Conservation (phyloP, 2,113 vertebrate species). For the Lanius collurio region DNA sequence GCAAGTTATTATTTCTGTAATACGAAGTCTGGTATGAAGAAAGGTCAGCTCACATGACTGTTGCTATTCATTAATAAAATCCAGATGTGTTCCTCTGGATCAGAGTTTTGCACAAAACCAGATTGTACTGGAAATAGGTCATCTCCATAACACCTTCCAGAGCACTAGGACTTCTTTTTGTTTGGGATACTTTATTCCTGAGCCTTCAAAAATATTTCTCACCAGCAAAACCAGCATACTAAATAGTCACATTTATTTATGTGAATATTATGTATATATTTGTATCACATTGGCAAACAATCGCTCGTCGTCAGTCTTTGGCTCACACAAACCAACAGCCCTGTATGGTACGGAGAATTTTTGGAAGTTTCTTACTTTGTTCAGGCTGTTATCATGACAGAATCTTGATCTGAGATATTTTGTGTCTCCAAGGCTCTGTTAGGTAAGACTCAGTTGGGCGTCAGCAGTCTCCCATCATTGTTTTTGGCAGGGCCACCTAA, state of each 20-base stretch:
- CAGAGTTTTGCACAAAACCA: not conserved
- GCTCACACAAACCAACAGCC: not conserved
- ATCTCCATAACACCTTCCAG: not conserved
- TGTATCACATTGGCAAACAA: not conserved
- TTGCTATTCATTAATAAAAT: not conserved
- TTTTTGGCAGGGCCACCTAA: not conserved
- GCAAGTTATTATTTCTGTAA: not conserved
- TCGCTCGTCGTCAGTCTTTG: fast-evolving
- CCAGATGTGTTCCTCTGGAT: not conserved
- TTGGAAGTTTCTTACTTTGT: not conserved
- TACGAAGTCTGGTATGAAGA: not conserved
- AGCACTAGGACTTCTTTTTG: not conserved
- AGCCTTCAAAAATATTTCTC: not conserved
- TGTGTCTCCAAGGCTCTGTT: not conserved
- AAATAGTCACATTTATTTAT: not conserved
- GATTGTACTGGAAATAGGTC: not conserved
- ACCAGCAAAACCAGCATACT: not conserved
- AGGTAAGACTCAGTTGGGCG: not conserved
- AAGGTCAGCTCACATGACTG: not conserved
- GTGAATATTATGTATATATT: not conserved
- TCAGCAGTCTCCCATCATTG: not conserved
- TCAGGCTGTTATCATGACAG: not conserved
- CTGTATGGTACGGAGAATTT: not conserved
- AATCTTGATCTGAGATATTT: not conserved
- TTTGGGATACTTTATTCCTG: not conserved